Base-by-base conservation (phyloP, 2,797 vertebrate species). In the Pempheris klunzingeri region DNA sequence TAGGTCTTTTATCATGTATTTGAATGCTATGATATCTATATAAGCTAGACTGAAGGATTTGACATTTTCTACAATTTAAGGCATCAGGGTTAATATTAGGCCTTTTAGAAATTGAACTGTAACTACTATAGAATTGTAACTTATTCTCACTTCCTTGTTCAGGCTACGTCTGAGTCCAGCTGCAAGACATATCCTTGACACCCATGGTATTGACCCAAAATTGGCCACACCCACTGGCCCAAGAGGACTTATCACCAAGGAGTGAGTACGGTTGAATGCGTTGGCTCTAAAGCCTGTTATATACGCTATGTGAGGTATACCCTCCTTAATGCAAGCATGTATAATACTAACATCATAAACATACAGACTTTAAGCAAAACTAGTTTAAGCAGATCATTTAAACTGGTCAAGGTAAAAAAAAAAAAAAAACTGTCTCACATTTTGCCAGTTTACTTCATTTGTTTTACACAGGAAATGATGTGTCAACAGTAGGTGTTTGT, bases 131-230 rank as follows among this genome's bases (percentile, higher is more conserved):
- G 55, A 71, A 43, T 14, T 24, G 5, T 13, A 2, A 9, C 20
- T 28, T 10, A 8, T 3, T 66, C 18, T 58, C 3, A 14, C 15
- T 55, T 46, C 28, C 41, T 39, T 87, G n/a, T 87, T 38, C 85
- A 99, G 98, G 77, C 71, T 97, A 75, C 96, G 98, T 30, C 86
- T 99, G 83, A 99, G 98, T 93, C 98, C 98, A 60, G 98, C 98
- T 78, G 98, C 98, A 44, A 96, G 98, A 65, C 95, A 96, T 85
- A 98, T 99, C 92, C 70, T 99, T 87, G 95, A 96, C 86, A 97
- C 96, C 0, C 95, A 98, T 28, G 92, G 95, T 0, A 38, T 99
- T 49, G 96, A 98, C 74, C 92, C 95, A 47, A 95, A 92, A 78
- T 85, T 93, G 80, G 91, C 94, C 52, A 95, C 83, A 36, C 93